These are phyloP conservation scores for Sebastes hubbsi DNA, from an alignment of 2,797 vertebrate species.

Conservation along the genomic window DNA sequence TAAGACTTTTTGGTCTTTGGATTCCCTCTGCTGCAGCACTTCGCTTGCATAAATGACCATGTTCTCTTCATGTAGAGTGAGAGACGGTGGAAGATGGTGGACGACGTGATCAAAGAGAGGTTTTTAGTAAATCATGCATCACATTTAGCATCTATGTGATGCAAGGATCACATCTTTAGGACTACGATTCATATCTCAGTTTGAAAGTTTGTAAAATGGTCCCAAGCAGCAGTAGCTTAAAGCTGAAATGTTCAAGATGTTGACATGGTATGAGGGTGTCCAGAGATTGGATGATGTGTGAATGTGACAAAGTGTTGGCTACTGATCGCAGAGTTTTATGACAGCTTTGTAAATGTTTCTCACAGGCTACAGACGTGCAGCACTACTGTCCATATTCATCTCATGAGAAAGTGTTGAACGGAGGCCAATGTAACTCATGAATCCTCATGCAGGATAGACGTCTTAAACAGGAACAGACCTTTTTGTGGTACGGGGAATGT, in stretches of 20 bases:
- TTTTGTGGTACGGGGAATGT: conserved; percentile 37
- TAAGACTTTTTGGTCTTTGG: conserved; percentile 51
- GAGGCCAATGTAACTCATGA: conserved; percentile 67
- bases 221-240: conserved; percentile 14
- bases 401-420: conserved; percentile 45
- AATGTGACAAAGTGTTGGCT: conserved; percentile 46
- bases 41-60: conserved; percentile 26
- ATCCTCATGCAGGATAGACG: conserved; percentile 53
- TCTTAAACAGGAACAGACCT: conserved; percentile 62
- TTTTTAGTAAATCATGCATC: not conserved
- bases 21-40: conserved; percentile 40
- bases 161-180: not conserved
- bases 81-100: conserved; percentile 12
- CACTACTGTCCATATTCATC: conserved; percentile 43
- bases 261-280: conserved; percentile 42
- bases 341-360: conserved; percentile 35
- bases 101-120: not conserved
- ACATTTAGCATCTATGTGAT: not conserved
- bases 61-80: conserved; percentile 34
- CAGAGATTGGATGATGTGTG: conserved; percentile 34
- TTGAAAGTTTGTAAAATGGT: conserved; percentile 10
- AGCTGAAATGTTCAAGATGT: conserved; percentile 49
- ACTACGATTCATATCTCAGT: conserved; percentile 21
- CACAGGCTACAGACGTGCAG: conserved; percentile 3
- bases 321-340: conserved; percentile 24